These are phyloP conservation scores for Kryptopterus vitreolus DNA, from an alignment of 2,797 vertebrate genomes.

Conservation along the genomic window DNA sequence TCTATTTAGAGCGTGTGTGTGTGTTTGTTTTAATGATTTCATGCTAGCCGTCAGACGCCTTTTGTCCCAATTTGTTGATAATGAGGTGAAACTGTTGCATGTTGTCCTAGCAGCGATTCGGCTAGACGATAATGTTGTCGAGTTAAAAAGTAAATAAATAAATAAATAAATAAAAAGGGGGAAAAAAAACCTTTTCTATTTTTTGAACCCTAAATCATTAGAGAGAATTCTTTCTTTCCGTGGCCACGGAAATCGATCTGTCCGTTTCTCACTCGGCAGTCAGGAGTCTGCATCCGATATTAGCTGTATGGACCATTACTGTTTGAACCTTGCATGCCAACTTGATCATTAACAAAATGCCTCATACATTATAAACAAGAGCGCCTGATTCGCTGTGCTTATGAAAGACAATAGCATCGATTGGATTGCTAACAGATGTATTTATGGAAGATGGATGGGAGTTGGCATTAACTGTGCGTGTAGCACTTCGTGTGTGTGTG, in stretches of 20 bases:
- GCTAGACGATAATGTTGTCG: neutral
- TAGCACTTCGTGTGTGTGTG: slow-evolving; percentile 4
- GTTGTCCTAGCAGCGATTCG: slow-evolving; percentile 7
- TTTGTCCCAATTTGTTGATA: neutral
- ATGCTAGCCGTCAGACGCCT: neutral
- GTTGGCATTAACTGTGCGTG: slow-evolving; percentile 27
- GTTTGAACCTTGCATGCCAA: slow-evolving; percentile 45
- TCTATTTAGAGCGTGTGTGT: no score
- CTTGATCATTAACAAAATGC: slow-evolving; percentile 49
- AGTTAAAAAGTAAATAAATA: slow-evolving; percentile 24
- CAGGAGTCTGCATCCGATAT: slow-evolving; percentile 30
- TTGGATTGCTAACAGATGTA: slow-evolving; percentile 46
- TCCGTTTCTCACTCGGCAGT: slow-evolving; percentile 11
- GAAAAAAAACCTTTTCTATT: neutral
- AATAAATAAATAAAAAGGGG: no score
- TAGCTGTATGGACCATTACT: slow-evolving; percentile 40
- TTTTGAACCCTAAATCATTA: neutral
- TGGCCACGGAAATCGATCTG: slow-evolving; percentile 1
- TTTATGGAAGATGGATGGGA: slow-evolving; percentile 45
- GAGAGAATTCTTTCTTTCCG: neutral
- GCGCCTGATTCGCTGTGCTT: slow-evolving; percentile 38
- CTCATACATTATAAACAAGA: slow-evolving; percentile 46
- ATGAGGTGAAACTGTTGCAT: slow-evolving; percentile 14
- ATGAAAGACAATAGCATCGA: slow-evolving; percentile 50
- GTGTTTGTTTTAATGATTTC: neutral